Evolutionary conservation across 1,140 invertebrate species (phyloP).

Genomic region (Pogonus chalceus): DNA sequence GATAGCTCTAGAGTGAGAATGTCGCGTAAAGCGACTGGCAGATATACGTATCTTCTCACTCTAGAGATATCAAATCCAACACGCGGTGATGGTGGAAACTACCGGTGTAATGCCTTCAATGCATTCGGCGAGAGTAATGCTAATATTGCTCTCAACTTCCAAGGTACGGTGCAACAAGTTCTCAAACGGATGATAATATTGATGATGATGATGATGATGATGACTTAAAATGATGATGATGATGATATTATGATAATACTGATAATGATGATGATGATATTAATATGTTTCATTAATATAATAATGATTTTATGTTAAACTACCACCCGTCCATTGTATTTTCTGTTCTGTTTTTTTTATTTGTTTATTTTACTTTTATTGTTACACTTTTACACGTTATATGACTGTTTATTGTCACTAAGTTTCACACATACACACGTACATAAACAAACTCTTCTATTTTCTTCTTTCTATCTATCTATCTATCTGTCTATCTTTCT

Average conservation of each 20-base stretch:
- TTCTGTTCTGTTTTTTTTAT: too few species aligned
- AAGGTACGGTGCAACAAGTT: conserved; percentile 61
- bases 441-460: background rate
- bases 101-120: conserved; percentile 98
- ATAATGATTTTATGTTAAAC: background rate
- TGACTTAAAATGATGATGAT: conserved; percentile 1
- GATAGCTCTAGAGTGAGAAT: conserved; percentile 78
- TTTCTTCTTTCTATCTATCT: background rate
- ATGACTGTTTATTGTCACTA: too few species aligned
- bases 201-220: conserved; percentile 1
- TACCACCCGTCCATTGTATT: background rate
- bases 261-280: background rate
- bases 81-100: conserved; percentile 92
- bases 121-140: conserved; percentile 97
- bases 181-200: background rate
- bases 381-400: too few species aligned
- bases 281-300: background rate
- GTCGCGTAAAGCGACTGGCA: conserved; percentile 71
- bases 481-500: background rate
- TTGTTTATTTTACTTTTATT: too few species aligned
- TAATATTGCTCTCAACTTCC: conserved; percentile 98
- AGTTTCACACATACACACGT: background rate
- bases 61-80: conserved; percentile 91
- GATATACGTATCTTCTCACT: conserved; percentile 82
- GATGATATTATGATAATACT: background rate